Evolutionary conservation across 1,140 invertebrate species (phyloP), one percentile per base, ranked within the genome.

Genomic region (Maconellicoccus hirsutus): DNA sequence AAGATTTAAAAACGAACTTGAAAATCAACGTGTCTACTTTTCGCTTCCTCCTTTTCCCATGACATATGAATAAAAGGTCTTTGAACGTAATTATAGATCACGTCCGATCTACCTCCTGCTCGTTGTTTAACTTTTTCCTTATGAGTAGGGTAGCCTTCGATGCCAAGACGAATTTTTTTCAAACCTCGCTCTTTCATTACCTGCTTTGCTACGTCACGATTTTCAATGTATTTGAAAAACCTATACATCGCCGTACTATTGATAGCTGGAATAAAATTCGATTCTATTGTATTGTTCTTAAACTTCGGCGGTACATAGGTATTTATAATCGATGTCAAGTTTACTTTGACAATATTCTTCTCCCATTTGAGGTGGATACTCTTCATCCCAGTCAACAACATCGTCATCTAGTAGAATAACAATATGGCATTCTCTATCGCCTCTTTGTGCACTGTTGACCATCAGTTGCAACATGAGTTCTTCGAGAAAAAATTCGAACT

Each of bases 151-250:
- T 99, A 99, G 0, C 96, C 96, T 84, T 99, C 98, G 71, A 99
- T 98, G 8, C 98, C 97, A 23, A 99, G 83, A n/a, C 96, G 86
- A 73, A 99, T 99, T 79, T 99, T 99, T 80, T 99, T 99, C 38
- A 99, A 80, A 0, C 96, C 96, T 70, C 97, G 84, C 78, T 99
- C 97, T 79, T 98, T 98, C 83, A 99, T 89, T 19, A 99, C 92
- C 81, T 96, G 93, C 79, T 99, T 99, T 1, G 97, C 97, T 10
- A 99, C 96, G 79, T 99, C 97, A 74, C 97, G 85, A 78, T 99
- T 99, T 81, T 99, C 98, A 74, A 98, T 98, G 79, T 99, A 99
- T 78, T 98, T 98, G 82, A 99, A 99, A 82, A 99, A 99, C 74
- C 96, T 85, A 79, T 97, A 96, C 85, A 98, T 89, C 14, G 92